These are phyloP conservation scores for Pyrgus malvae DNA, from an alignment of 2,888 invertebrate genomes.

Conservation along the genomic window DNA sequence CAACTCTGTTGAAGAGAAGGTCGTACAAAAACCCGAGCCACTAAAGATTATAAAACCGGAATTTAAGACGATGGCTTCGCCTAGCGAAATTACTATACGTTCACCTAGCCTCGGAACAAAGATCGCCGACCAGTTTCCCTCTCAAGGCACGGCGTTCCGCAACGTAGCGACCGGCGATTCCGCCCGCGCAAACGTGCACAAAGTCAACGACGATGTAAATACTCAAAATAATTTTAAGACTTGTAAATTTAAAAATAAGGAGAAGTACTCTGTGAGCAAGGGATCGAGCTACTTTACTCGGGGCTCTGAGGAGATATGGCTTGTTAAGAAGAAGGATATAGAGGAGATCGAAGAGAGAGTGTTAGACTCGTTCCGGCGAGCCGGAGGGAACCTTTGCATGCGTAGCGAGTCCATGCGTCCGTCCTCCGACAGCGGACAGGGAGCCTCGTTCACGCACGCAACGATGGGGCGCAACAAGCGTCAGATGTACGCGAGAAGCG, in stretches of 20 bases:
- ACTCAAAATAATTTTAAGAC: conserved; percentile 61
- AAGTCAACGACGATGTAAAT: conserved; percentile 57
- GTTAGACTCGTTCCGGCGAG: conserved; percentile 68
- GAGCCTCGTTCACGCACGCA: conserved; percentile 51
- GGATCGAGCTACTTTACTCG: conserved; percentile 74
- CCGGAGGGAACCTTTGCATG: conserved; percentile 58
- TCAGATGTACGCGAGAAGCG: conserved; percentile 64
- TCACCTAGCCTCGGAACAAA: conserved; percentile 72
- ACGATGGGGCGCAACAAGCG: conserved; percentile 59
- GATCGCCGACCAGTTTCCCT: conserved; percentile 69
- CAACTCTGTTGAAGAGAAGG: conserved; percentile 46
- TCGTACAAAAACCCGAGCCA: conserved; percentile 58
- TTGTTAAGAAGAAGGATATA: conserved; percentile 77
- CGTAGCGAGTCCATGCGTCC: conserved; percentile 52
- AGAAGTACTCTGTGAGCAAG: conserved; percentile 69
- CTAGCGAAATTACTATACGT: conserved; percentile 67
- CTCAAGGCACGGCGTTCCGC: conserved; percentile 73
- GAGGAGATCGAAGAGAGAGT: conserved; percentile 76
- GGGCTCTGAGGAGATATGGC: conserved; percentile 75
- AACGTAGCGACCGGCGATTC: conserved; percentile 68
- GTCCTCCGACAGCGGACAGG: conserved; percentile 58
- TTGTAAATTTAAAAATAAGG: conserved; percentile 66
- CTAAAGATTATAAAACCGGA: conserved; percentile 73
- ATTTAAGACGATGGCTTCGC: conserved; percentile 67
- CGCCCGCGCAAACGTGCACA: conserved; percentile 44